Evolutionary conservation across 2,888 invertebrate species (phyloP).

Genomic region (Cheilosia vulpina): DNA sequence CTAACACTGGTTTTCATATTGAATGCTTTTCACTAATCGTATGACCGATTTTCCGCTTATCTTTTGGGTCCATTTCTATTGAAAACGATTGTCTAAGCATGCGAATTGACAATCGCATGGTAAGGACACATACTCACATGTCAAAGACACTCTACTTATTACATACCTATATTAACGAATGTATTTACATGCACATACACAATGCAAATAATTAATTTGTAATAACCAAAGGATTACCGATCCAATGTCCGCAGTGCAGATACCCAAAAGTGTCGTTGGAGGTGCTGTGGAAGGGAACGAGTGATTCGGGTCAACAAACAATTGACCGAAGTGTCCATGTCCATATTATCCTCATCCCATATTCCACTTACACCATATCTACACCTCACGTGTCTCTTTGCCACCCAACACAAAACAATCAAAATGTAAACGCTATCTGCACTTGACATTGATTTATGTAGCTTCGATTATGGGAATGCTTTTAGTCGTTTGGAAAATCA

Average conservation of each 20-base stretch:
- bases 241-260: conserved; percentile 52
- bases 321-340: conserved; percentile 61
- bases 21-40: too few relatives aligned
- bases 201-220: conserved; percentile 61
- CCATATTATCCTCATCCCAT: conserved; percentile 48
- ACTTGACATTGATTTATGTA: conserved; percentile 74
- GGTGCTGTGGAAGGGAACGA: conserved; percentile 44
- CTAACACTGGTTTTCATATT: too few relatives aligned
- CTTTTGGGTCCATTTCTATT: too few relatives aligned
- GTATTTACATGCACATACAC: background rate
- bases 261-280: conserved; percentile 22
- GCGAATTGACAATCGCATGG: too few relatives aligned
- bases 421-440: conserved; percentile 74
- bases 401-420: conserved; percentile 63
- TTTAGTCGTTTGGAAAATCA: conserved; percentile 69
- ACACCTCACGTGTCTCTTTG: conserved; percentile 42
- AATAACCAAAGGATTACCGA: conserved; percentile 59
- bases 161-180: background rate
- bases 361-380: conserved; percentile 34
- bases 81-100: too few relatives aligned
- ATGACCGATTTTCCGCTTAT: too few relatives aligned
- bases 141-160: background rate
- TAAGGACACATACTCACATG: background rate
- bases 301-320: conserved; percentile 64
- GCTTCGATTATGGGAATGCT: conserved; percentile 72